Evolutionary conservation across 2,888 invertebrate species (phyloP), one percentile per base, ranked within the genome.

Genomic region (Synergus japonicus): DNA sequence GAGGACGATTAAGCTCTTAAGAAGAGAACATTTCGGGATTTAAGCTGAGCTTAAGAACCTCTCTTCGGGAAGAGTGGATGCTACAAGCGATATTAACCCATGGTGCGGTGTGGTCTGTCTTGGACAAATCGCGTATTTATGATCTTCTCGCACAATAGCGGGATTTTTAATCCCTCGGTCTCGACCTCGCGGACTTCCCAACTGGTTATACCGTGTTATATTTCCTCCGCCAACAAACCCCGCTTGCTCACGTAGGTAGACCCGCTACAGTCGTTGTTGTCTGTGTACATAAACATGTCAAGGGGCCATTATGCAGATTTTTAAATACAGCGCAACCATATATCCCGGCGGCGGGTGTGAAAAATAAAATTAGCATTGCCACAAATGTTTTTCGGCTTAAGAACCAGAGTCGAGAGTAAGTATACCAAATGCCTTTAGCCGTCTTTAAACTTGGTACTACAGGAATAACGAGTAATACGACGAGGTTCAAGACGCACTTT

Each of bases 281-380:
- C 85, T 88, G 88, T 89, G 89, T 90, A 88, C 91, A 91, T 90
- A 91, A 91, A 91, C 91, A 91, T 91, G 90, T 90, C 91, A 88
- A 87, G 85, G 83, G 87, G 86, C 90, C 90, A 90, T 91, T 91
- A 91, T 91, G 91, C 90, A 90, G 90, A 91, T 91, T 91, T 91
- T 91, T 91, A 89, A 91, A 91, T 90, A 90, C 90, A 90, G 88
- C 88, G 88, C 86, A 88, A 86, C 89, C 87, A 89, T 89, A 90
- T 89, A 90, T 90, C 88, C 88, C 84, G 73, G 81, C 78, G 83
- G 83, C 85, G 84, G 88, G 89, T 90, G 90, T 88, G 89, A 88
- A 90, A 91, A 90, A 91, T 91, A 90, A 91, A 90, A 91, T 90
- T 90, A 91, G 87, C 88, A 89, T 87, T 87, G 85, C 87, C 88